Conservation (phyloP, 1,140 invertebrate genomes). For the Drosophila burlai region DNA sequence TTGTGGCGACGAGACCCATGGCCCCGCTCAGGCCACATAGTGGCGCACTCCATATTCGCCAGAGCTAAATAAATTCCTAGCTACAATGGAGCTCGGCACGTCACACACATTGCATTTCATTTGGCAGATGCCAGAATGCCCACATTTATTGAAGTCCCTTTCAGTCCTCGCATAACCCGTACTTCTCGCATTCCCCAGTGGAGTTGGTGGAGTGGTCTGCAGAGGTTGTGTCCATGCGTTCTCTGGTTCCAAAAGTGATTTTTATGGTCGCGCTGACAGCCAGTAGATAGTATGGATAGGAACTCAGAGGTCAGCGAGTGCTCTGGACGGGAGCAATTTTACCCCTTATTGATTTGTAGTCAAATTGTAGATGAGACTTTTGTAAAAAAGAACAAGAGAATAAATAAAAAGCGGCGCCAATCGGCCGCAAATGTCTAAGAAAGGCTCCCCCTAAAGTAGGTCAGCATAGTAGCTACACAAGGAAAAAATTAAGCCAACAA, state of each 20-base stretch:
- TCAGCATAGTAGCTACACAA: constrained; percentile 11
- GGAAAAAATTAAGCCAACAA: neutral
- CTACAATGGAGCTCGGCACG: constrained; percentile 60
- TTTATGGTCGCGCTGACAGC: constrained; percentile 66
- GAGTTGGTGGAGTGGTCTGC: constrained; percentile 18
- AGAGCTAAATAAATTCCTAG: constrained; percentile 54
- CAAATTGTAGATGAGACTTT: constrained; percentile 61
- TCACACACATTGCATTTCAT: constrained; percentile 71
- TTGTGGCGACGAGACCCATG: constrained; percentile 23
- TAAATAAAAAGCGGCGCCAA: constrained; percentile 39
- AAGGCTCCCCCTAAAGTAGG: constrained; percentile 32
- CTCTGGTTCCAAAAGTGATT: constrained; percentile 57
- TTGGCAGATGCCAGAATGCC: constrained; percentile 39
- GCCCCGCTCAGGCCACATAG: neutral
- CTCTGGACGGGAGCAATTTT: constrained; percentile 6
- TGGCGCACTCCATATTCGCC: neutral
- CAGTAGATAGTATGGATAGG: constrained; percentile 22
- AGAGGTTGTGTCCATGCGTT: constrained; percentile 13
- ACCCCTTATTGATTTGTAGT: constrained; percentile 71
- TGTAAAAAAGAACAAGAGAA: constrained; percentile 6
- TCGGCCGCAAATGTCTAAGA: constrained; percentile 31
- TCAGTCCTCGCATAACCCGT: constrained; percentile 8
- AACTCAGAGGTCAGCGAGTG: constrained; percentile 21
- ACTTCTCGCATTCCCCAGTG: constrained; percentile 11
- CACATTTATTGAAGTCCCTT: constrained; percentile 50